These are phyloP conservation scores for Spisula subtruncata DNA, from an alignment of 2,888 invertebrate genomes.

Conservation along the genomic window DNA sequence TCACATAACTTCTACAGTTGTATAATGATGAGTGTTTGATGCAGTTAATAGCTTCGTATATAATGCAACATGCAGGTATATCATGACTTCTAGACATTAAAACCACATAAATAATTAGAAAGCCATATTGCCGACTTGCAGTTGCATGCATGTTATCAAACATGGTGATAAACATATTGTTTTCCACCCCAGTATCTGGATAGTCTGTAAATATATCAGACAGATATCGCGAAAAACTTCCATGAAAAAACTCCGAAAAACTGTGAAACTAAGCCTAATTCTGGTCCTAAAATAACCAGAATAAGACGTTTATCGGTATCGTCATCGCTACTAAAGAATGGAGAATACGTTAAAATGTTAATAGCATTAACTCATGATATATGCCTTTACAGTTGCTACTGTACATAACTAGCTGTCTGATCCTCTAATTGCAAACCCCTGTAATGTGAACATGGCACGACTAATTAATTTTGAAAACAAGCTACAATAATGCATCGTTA, in stretches of 20 bases:
- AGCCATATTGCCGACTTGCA: background rate
- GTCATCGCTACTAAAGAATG: constrained; percentile 17
- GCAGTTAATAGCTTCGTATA: too few species aligned
- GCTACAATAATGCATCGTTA: background rate
- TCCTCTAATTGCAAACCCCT: constrained; percentile 8
- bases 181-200: background rate
- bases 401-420: background rate
- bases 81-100: background rate
- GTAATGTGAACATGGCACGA: constrained; percentile 24
- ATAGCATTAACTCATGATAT: constrained; percentile 2
- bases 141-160: background rate
- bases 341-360: constrained; percentile 21
- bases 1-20: too few species aligned
- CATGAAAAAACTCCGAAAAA: background rate
- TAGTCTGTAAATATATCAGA: background rate
- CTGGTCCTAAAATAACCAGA: constrained; percentile 2
- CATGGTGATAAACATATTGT: background rate
- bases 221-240: background rate
- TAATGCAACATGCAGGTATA: too few species aligned
- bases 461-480: constrained; percentile 31
- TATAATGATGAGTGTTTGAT: too few species aligned
- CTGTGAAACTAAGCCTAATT: background rate
- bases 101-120: background rate
- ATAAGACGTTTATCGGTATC: background rate
- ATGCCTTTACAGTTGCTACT: background rate